These are phyloP conservation scores for Calyptommatus sinebrachiatus DNA, from an alignment of 2,113 vertebrate genomes.

Conservation along the genomic window DNA sequence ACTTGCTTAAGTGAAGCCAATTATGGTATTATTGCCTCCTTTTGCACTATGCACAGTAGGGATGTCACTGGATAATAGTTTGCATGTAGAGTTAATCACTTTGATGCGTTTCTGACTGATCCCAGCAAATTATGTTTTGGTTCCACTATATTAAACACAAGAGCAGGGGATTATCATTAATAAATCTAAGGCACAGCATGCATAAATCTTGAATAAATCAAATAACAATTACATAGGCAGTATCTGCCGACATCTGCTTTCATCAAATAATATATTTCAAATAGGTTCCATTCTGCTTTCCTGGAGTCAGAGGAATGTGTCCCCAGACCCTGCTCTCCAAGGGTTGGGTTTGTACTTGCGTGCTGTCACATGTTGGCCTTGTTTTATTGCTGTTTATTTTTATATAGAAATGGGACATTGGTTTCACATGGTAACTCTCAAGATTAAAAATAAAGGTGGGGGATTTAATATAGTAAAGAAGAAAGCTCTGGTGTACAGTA, in stretches of 20 bases:
- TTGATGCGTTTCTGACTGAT: conserved; percentile 87
- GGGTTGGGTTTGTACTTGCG: conserved; percentile 41
- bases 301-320: conserved; percentile 68
- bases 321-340: conserved; percentile 58
- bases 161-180: conserved; percentile 86
- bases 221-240: conserved; percentile 86
- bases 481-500: conserved; percentile 13
- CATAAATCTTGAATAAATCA: conserved; percentile 90
- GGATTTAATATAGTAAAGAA: conserved; percentile 11
- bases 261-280: conserved; percentile 85
- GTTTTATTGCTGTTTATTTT: conserved; percentile 44
- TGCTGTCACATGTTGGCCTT: conserved; percentile 35
- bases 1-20: conserved; percentile 82
- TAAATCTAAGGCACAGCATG: conserved; percentile 85
- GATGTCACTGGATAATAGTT: conserved; percentile 84
- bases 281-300: conserved; percentile 80
- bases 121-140: conserved; percentile 87
- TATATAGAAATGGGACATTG: conserved; percentile 43
- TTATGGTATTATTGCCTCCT: conserved; percentile 83
- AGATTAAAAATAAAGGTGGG: conserved; percentile 3
- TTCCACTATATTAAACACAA: conserved; percentile 88
- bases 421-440: conserved; percentile 21
- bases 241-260: conserved; percentile 82
- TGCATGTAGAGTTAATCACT: conserved; percentile 90
- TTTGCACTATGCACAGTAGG: conserved; percentile 83